phyloP scores from a whole-genome alignment of 2,797 vertebrate genomes.

The Peromyscus nudipes region DNA sequence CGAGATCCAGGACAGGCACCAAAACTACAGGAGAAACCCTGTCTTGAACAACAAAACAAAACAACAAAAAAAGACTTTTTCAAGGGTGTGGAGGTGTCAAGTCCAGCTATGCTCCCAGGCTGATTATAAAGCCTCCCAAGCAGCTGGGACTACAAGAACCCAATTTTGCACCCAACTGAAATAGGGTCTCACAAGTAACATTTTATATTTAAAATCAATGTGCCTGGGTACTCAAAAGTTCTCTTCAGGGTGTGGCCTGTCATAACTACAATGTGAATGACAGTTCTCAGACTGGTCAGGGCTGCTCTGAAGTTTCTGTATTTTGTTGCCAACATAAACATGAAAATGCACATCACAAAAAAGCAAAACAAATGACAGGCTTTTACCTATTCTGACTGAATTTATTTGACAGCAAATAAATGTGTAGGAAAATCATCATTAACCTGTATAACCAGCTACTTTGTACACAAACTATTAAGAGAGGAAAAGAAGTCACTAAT shows the following conservation, averaged over 20 bases:
- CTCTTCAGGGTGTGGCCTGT: neutral
- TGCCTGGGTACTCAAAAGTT: neutral
- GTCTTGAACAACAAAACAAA: no score
- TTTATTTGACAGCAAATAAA: neutral
- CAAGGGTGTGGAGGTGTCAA: no score
- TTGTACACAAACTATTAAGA: neutral
- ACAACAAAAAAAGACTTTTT: no score
- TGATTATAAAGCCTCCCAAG: neutral
- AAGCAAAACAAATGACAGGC: neutral
- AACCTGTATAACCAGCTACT: neutral
- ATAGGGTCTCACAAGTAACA: neutral
- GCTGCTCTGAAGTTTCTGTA: neutral
- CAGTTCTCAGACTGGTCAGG: neutral
- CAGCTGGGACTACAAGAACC: neutral
- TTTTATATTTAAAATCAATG: neutral
- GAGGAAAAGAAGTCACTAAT: rapidly evolving
- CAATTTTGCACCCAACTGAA: neutral
- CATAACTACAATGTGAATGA: neutral
- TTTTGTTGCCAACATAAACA: neutral
- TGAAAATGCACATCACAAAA: neutral
- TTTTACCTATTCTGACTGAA: neutral
- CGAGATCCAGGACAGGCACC: no score
- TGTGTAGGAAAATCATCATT: neutral
- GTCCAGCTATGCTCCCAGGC: neutral
- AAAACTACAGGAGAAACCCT: no score